These are phyloP conservation scores for Nematostella vectensis DNA, from an alignment of 92 coral and sea anemone species.

Conservation along the genomic window DNA sequence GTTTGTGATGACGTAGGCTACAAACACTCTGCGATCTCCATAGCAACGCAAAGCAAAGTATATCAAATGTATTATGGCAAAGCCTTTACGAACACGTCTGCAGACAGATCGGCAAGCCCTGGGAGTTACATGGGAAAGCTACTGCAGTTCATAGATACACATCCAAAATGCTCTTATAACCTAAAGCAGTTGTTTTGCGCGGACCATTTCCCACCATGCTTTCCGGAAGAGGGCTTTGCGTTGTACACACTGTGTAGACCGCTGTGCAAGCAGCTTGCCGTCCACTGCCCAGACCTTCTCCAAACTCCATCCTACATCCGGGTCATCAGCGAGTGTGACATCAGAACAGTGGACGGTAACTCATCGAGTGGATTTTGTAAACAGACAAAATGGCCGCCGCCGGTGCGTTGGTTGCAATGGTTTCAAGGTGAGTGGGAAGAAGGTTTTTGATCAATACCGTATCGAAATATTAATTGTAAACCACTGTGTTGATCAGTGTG, in stretches of 20 bases:
- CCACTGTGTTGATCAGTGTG: too few species aligned
- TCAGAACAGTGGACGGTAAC: constrained; percentile 21
- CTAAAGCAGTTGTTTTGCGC: constrained; percentile 48
- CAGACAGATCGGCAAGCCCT: neutral
- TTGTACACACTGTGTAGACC: constrained; percentile 29
- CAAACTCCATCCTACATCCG: constrained; percentile 1
- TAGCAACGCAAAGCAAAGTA: neutral
- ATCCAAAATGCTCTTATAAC: constrained; percentile 20
- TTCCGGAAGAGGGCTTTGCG: constrained; percentile 38
- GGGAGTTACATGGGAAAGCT: too few species aligned
- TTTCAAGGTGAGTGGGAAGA: constrained; percentile 15
- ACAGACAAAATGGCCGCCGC: constrained; percentile 31
- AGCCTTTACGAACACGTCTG: constrained; percentile 11
- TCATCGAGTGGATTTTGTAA: constrained; percentile 39
- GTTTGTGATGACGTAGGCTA: constrained; percentile 14
- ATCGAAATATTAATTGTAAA: too few species aligned
- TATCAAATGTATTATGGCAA: constrained; percentile 5
- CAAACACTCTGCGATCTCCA: constrained; percentile 3
- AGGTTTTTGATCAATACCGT: too few species aligned
- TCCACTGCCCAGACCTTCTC: constrained; percentile 30
- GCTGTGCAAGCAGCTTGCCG: constrained; percentile 24
- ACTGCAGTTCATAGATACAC: neutral
- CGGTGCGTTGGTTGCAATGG: constrained; percentile 24
- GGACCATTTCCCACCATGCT: constrained; percentile 61
- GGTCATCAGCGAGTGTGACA: constrained; percentile 23